These are phyloP conservation scores for Morpho deidamia DNA, from an alignment of 2,888 invertebrate species.

Conservation along the genomic window DNA sequence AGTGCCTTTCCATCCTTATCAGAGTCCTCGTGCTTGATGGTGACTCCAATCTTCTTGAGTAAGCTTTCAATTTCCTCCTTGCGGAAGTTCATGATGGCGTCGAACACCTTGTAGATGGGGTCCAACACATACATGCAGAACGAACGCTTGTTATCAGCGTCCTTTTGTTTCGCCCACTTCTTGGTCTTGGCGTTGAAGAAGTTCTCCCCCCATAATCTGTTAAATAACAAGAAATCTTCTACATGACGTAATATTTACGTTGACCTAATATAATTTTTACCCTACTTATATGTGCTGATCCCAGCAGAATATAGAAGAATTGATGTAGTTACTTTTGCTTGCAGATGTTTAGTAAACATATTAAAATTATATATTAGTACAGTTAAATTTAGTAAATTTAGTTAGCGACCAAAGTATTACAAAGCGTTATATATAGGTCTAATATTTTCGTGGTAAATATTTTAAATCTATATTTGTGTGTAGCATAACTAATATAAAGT, in stretches of 20 bases:
- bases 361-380: too few relatives aligned
- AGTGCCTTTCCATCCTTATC: conserved; percentile 98
- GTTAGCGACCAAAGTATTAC: too few relatives aligned
- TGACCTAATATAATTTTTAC: too few relatives aligned
- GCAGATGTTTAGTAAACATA: too few relatives aligned
- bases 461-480: too few relatives aligned
- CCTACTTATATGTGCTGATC: too few relatives aligned
- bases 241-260: neutral
- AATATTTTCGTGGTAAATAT: too few relatives aligned
- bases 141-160: conserved; percentile 94
- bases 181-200: conserved; percentile 98
- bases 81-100: conserved; percentile 92
- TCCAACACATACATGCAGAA: conserved; percentile 99
- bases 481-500: too few relatives aligned
- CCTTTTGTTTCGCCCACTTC: conserved; percentile 98
- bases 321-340: too few relatives aligned
- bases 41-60: conserved; percentile 93
- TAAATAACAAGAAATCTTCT: neutral
- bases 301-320: too few relatives aligned
- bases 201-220: conserved; percentile 96
- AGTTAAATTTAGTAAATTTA: too few relatives aligned
- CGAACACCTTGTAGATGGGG: conserved; percentile 97
- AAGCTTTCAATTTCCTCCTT: conserved; percentile 95
- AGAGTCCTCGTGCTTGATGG: conserved; percentile 95
- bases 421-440: too few relatives aligned